Evolutionary conservation across 2,113 vertebrate genomes (phyloP), one percentile per base, ranked within the genome.

Genomic region (Sylvia atricapilla): DNA sequence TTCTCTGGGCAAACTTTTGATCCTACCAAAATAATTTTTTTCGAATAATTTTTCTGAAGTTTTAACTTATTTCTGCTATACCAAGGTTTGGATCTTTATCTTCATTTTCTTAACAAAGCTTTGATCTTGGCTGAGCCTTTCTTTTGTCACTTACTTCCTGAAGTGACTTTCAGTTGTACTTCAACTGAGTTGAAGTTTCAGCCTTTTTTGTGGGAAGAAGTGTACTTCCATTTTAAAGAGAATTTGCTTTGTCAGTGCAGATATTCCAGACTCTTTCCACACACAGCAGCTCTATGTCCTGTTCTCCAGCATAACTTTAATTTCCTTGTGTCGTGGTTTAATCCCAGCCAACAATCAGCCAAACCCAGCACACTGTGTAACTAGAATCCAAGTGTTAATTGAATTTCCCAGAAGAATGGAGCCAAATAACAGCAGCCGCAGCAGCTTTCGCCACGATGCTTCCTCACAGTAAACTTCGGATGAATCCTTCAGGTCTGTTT

Each of bases 301-400:
- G 15, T 55, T 87, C 21, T 79, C 37, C 5, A 2, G 50, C 43
- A 46, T 9, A 39, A 19, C 3, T 1, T 53, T 60, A 41, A 60
- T 50, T 66, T 66, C 50, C 58, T 66, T 49, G 31, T 43, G 72
- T 35, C 3, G 0, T 43, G 35, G 35, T 50, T 50, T 21, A 59
- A 67, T 16, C 20, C 43, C 31, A 76, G 44, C 25, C 47, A 72
- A 46, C 37, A 37, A 35, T 15, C 56, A 83, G 47, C 52, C 44
- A 21, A 76, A 43, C 11, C 10, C 25, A 50, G 60, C 16, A 43
- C 8, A 14, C 20, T 0, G 0, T 37, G 50, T 28, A n/a, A 44
- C 18, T 52, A 41, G 23, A 72, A 90, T 55, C 30, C 12, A 35
- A 27, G 47, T 8, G 33, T 56, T 67, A 18, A 43, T 23, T 50